Conservation (phyloP, 2,888 invertebrate species). For the Apamea monoglypha region DNA sequence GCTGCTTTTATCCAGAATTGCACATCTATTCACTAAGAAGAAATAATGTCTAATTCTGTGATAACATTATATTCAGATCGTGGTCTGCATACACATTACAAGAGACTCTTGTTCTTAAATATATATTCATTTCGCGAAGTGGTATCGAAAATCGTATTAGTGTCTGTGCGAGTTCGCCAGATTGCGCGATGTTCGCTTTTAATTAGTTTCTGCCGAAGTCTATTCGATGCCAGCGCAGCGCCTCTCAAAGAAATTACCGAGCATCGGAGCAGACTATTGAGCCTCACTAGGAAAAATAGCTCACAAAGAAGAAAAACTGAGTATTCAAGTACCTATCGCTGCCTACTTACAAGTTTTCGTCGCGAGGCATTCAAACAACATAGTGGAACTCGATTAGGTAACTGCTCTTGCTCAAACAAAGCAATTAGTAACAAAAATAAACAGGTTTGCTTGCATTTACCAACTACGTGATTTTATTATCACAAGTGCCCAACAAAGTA, state of each 20-base stretch:
- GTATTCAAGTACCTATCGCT: slow-evolving; percentile 53
- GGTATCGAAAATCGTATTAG: slow-evolving; percentile 67
- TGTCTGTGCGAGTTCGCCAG: slow-evolving; percentile 72
- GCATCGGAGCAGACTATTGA: slow-evolving; percentile 62
- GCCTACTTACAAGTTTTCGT: slow-evolving; percentile 60
- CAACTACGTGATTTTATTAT: slow-evolving; percentile 56
- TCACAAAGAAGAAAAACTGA: slow-evolving; percentile 64
- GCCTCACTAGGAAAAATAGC: slow-evolving; percentile 65
- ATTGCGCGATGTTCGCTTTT: slow-evolving; percentile 83
- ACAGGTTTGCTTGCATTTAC: slow-evolving; percentile 58
- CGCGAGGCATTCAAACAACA: slow-evolving; percentile 50
- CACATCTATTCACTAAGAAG: slow-evolving; percentile 27
- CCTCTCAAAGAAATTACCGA: slow-evolving; percentile 81
- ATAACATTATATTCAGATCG: slow-evolving; percentile 27
- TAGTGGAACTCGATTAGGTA: slow-evolving; percentile 43
- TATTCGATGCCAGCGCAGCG: slow-evolving; percentile 76
- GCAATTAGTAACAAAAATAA: slow-evolving; percentile 58
- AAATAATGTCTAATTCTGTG: slow-evolving; percentile 27
- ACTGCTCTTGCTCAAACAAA: slow-evolving; percentile 47
- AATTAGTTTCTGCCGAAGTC: slow-evolving; percentile 84
- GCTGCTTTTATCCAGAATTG: slow-evolving; percentile 16
- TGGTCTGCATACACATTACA: slow-evolving; percentile 36
- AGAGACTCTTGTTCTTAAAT: slow-evolving; percentile 36
- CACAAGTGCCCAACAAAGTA: slow-evolving; percentile 51
- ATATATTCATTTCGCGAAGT: slow-evolving; percentile 65